These are phyloP conservation scores for Luperina nickerlii DNA, from an alignment of 2,888 invertebrate genomes.

Conservation along the genomic window DNA sequence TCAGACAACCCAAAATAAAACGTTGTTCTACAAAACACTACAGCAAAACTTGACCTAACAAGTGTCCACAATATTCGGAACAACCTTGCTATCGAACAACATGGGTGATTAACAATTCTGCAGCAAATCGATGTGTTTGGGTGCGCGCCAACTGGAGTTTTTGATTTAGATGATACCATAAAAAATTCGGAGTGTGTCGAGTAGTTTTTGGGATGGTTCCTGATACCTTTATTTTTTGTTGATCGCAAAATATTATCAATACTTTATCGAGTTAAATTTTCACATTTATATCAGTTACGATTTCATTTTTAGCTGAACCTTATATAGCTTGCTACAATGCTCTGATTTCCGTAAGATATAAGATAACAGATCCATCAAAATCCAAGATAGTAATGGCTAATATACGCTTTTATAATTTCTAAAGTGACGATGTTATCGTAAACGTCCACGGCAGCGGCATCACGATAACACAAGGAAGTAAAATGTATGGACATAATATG, in stretches of 20 bases:
- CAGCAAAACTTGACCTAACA: constrained; percentile 26
- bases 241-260: not conserved
- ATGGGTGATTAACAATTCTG: constrained; percentile 74
- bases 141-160: constrained; percentile 67
- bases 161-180: constrained; percentile 77
- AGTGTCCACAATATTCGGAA: constrained; percentile 44
- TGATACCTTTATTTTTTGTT: not conserved
- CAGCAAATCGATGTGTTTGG: constrained; percentile 68
- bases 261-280: not conserved
- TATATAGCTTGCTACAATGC: not conserved
- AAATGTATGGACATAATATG: not conserved
- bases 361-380: not conserved
- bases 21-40: constrained; percentile 5
- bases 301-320: not conserved
- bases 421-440: not conserved
- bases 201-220: constrained; percentile 10
- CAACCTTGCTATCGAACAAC: constrained; percentile 57
- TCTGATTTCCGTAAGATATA: not conserved
- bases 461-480: not conserved
- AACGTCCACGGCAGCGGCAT: not conserved
- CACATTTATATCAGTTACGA: not conserved
- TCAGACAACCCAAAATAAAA: constrained; percentile 1
- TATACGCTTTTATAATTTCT: not conserved
- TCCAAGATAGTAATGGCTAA: not conserved
- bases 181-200: constrained; percentile 17